Conservation (phyloP, 2,888 invertebrate genomes). For the Dastarcus helophoroides region DNA sequence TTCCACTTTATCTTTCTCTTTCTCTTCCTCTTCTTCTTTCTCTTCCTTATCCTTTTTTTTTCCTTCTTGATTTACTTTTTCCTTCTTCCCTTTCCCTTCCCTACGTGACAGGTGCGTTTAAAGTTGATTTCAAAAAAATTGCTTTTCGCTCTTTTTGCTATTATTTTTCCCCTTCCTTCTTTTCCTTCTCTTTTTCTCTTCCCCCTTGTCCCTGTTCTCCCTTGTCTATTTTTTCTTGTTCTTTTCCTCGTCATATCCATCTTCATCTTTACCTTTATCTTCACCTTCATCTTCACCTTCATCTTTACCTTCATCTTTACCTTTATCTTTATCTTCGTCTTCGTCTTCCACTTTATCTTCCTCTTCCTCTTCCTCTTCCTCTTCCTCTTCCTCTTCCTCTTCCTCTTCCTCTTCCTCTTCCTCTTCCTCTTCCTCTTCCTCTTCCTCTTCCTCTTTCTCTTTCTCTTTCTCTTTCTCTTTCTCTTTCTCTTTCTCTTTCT, state of each 20-base stretch:
- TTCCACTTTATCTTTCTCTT: not conserved
- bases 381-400: not conserved
- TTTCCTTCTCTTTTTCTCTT: not conserved
- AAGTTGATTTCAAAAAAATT: too few relatives aligned
- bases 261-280: constrained; percentile 1
- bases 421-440: not conserved
- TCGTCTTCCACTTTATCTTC: not conserved
- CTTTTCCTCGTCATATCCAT: constrained; percentile 1
- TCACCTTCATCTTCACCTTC: constrained; percentile 1
- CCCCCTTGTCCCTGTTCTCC: not conserved
- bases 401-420: not conserved
- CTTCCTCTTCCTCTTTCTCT: not conserved
- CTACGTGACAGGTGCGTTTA: not conserved
- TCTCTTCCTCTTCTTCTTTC: not conserved
- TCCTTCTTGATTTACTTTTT: too few relatives aligned
- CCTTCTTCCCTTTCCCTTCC: too few relatives aligned
- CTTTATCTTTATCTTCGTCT: not conserved
- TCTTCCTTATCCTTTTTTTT: not conserved
- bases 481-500: not conserved
- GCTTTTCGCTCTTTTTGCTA: too few relatives aligned
- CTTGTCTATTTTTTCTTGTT: too few relatives aligned
- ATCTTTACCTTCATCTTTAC: not conserved
- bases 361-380: not conserved
- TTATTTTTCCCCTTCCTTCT: not conserved
- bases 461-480: not conserved